phyloP scores from a whole-genome alignment of 2,888 invertebrate genomes.

The Amblyjoppa fuscipennis region DNA sequence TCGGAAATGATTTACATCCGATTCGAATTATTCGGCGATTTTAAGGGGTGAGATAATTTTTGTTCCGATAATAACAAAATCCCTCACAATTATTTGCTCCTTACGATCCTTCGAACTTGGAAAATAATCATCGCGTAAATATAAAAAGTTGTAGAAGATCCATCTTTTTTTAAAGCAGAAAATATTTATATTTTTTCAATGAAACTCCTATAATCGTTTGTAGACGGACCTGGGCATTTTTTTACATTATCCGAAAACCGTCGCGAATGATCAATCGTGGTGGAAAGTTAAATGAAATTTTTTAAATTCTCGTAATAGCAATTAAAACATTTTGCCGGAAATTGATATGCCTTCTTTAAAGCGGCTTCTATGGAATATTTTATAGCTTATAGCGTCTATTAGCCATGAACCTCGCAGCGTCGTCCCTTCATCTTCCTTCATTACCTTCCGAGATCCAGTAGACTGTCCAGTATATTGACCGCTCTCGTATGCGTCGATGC shows the following conservation, averaged over 20 bases:
- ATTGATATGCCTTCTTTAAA: not conserved
- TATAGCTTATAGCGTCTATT: not conserved
- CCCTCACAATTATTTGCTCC: not conserved
- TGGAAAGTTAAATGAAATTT: not conserved
- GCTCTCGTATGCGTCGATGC: conserved; percentile 86
- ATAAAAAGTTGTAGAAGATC: not conserved
- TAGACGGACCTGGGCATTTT: not conserved
- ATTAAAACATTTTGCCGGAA: not conserved
- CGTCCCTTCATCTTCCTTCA: conserved; percentile 66
- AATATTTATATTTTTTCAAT: not conserved
- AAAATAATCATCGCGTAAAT: not conserved
- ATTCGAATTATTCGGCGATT: not conserved
- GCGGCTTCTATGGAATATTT: not conserved
- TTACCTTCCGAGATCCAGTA: conserved; percentile 95
- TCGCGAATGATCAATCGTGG: no score
- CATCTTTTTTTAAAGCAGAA: not conserved
- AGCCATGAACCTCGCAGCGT: not conserved
- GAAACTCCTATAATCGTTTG: not conserved
- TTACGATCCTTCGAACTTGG: not conserved
- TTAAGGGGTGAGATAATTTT: not conserved
- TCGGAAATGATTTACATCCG: no score
- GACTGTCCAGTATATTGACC: conserved; percentile 93
- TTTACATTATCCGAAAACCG: not conserved
- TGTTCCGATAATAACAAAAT: not conserved
- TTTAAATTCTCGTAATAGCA: not conserved